Evolutionary conservation across 1,140 invertebrate species (phyloP), one percentile per base, ranked within the genome.

Genomic region (Nephotettix cincticeps): DNA sequence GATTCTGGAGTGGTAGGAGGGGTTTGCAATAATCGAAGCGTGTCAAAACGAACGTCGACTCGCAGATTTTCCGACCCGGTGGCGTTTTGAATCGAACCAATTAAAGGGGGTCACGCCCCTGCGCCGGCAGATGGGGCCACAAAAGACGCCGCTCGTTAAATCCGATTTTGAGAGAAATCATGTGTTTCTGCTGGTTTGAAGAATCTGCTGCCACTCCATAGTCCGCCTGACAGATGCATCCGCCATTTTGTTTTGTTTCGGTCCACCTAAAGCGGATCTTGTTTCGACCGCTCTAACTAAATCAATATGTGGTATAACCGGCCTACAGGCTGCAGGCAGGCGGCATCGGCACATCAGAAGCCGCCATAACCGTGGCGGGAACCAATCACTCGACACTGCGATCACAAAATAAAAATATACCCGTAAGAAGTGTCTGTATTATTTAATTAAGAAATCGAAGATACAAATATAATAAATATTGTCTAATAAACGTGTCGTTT

Each of bases 161-260:
- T 11, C 6, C 47, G 47, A 21, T 54, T 54, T 54, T 21, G 47
- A 40, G 6, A 40, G 17, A 6, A 6, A 6, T 54, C 47, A 54
- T 21, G 47, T 54, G 47, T 54, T 54, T 54, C 47, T 54, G 47
- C 9, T 54, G n/a, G n/a, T n/a, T n/a, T n/a, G n/a, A n/a, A n/a
- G n/a, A n/a, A n/a, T n/a, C n/a, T n/a, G n/a, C n/a, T n/a, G n/a
- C n/a, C n/a, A n/a, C n/a, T n/a, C n/a, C n/a, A n/a, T 9, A n/a
- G 40, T 43, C n/a, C n/a, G 9, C 40, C n/a, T 54, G 47, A 54
- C 21, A 21, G 23, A 54, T 54, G 47, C 19, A 6, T 54, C 47
- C 47, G 47, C 47, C 47, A 54, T 54, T 54, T 54, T 21, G 47
- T 9, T 40, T 40, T 40, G 36, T 40, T 40, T 17, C 6, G 36